These are phyloP conservation scores for Geothlypis trichas DNA, from an alignment of 2,113 vertebrate genomes.

Conservation along the genomic window DNA sequence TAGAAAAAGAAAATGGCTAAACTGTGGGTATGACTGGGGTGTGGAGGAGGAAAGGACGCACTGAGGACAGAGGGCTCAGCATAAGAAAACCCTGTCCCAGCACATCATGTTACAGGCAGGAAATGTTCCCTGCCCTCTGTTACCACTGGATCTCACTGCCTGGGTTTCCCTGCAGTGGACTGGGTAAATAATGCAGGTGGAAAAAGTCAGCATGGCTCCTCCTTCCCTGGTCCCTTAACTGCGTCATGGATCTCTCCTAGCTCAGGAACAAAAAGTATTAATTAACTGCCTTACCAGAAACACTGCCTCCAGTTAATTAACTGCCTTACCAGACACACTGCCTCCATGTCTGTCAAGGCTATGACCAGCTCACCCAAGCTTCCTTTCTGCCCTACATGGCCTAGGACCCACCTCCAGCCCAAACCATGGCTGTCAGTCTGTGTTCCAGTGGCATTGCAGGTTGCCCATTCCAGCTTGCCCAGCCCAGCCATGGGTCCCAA, in stretches of 20 bases:
- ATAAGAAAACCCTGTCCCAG: neutral
- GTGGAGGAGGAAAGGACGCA: neutral
- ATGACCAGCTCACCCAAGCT: neutral
- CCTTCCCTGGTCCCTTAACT: neutral
- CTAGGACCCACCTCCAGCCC: neutral
- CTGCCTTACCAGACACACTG: neutral
- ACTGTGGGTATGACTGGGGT: neutral
- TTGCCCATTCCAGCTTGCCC: neutral
- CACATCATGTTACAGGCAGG: neutral
- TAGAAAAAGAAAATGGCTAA: neutral
- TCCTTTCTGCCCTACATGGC: neutral
- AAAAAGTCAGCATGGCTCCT: neutral
- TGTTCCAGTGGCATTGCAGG: neutral
- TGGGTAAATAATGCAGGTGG: neutral
- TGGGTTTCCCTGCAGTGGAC: neutral
- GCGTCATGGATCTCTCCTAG: neutral
- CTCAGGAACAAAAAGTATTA: neutral
- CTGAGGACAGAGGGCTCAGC: neutral
- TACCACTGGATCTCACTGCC: neutral
- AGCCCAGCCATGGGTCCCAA: neutral
- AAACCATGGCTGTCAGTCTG: neutral
- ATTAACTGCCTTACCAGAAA: neutral
- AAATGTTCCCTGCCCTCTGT: neutral
- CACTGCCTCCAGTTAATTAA: neutral
- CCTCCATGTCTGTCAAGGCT: neutral